A percentile compares a stretch with the other conserved stretches of the same genome.
Evolutionary conservation across 2,888 invertebrate species (phyloP).

Genomic region (Phaonia tiefii): DNA sequence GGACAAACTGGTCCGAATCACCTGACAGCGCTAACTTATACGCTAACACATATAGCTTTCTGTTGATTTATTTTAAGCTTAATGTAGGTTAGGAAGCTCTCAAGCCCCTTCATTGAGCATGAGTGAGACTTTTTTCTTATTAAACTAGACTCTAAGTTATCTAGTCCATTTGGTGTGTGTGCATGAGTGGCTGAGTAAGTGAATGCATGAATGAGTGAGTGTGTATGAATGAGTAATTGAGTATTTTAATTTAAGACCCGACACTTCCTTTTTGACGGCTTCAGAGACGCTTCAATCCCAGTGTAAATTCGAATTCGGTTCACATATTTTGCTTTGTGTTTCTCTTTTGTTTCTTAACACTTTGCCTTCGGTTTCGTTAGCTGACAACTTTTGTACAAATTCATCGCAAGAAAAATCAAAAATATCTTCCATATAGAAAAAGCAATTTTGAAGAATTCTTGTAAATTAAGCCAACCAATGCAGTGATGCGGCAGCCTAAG

Average conservation of each 20-base stretch:
- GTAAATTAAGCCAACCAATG: slow-evolving; percentile 40
- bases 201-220: slow-evolving; percentile 6
- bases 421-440: slow-evolving; percentile 72
- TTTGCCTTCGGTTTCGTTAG: not conserved
- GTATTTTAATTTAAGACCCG: slow-evolving; percentile 9
- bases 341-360: not conserved
- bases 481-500: no score
- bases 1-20: slow-evolving; percentile 40
- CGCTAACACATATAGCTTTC: slow-evolving; percentile 61
- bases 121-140: slow-evolving; percentile 45
- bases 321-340: not conserved
- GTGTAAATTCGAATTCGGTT: not conserved
- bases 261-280: not conserved
- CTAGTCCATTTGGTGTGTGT: slow-evolving; percentile 59
- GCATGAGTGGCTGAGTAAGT: not conserved
- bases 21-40: slow-evolving; percentile 63
- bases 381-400: slow-evolving; percentile 49
- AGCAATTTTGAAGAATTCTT: slow-evolving; percentile 58
- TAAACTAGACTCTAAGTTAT: slow-evolving; percentile 58
- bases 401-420: slow-evolving; percentile 70
- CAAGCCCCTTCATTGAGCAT: slow-evolving; percentile 13
- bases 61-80: slow-evolving; percentile 61
- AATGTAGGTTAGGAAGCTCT: slow-evolving; percentile 11
- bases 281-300: not conserved
- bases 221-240: slow-evolving; percentile 11